Evolutionary conservation across 2,113 vertebrate species (phyloP).

Genomic region (Indicator indicator): DNA sequence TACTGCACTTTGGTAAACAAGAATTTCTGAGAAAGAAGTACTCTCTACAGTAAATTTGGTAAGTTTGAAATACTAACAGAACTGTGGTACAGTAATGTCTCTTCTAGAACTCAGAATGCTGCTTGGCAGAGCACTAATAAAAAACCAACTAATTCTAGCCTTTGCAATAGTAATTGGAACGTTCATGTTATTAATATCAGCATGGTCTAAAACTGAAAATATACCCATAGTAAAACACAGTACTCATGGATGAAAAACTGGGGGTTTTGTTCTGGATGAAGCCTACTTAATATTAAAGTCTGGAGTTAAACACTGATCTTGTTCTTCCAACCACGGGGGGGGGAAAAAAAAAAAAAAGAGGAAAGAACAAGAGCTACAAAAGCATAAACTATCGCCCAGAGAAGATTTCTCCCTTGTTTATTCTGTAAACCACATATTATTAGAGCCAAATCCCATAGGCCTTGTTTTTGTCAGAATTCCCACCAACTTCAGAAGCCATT

Average conservation of each 20-base stretch:
- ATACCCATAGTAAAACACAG: neutral
- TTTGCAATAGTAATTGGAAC: constrained; percentile 26
- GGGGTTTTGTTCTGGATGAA: neutral
- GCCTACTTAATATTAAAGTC: neutral
- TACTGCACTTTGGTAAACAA: constrained; percentile 24
- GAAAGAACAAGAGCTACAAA: neutral
- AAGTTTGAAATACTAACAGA: constrained; percentile 15
- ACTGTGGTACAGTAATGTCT: neutral
- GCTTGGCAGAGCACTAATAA: constrained; percentile 23
- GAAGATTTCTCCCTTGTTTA: neutral
- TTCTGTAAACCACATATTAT: neutral
- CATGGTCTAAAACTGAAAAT: neutral
- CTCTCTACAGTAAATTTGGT: neutral
- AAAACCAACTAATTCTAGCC: neutral
- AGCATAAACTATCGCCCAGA: neutral
- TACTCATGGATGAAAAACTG: neutral
- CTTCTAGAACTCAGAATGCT: constrained; percentile 5
- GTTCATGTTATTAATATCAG: neutral
- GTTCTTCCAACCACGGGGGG: neutral
- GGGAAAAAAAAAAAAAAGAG: neutral
- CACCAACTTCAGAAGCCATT: neutral
- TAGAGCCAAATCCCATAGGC: neutral
- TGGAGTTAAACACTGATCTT: neutral
- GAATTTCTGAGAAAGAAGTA: constrained; percentile 1
- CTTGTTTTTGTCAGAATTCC: constrained; percentile 29